Percentiles rank a stretch among this genome's conserved stretches.
Conservation (phyloP, 2,113 vertebrate genomes). For the Rallus limicola region DNA sequence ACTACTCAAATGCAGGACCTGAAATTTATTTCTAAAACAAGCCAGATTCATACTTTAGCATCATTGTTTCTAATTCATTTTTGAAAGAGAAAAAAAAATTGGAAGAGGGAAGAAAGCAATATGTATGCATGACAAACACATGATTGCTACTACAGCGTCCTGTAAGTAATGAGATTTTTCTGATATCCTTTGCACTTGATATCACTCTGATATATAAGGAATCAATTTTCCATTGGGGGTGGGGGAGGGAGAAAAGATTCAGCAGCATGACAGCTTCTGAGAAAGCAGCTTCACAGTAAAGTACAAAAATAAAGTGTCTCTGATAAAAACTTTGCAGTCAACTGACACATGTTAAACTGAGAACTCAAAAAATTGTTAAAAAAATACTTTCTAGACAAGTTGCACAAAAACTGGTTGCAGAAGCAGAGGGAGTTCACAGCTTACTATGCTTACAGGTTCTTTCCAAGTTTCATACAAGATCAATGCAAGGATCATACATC, state of each 20-base stretch:
- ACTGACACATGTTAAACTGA: neutral
- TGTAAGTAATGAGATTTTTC: neutral
- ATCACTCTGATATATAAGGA: neutral
- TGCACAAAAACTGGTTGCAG: neutral
- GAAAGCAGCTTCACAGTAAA: neutral
- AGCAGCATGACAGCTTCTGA: neutral
- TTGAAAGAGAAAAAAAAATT: neutral
- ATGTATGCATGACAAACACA: neutral
- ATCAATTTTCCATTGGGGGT: neutral
- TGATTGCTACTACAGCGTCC: fast-evolving
- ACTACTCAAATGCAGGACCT: neutral
- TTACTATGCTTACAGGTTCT: neutral
- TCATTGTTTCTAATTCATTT: neutral
- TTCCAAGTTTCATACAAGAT: neutral
- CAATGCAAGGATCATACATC: neutral
- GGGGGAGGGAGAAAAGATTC: neutral
- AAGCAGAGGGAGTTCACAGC: neutral
- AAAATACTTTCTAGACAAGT: neutral
- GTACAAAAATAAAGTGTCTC: neutral
- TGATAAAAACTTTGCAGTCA: neutral
- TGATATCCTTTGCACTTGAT: neutral
- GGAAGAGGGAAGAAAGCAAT: neutral
- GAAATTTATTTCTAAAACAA: neutral
- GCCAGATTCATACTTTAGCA: neutral
- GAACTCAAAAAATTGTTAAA: neutral